Base-by-base conservation (phyloP, 1,140 invertebrate genomes). In the Lepidurus arcticus region DNA sequence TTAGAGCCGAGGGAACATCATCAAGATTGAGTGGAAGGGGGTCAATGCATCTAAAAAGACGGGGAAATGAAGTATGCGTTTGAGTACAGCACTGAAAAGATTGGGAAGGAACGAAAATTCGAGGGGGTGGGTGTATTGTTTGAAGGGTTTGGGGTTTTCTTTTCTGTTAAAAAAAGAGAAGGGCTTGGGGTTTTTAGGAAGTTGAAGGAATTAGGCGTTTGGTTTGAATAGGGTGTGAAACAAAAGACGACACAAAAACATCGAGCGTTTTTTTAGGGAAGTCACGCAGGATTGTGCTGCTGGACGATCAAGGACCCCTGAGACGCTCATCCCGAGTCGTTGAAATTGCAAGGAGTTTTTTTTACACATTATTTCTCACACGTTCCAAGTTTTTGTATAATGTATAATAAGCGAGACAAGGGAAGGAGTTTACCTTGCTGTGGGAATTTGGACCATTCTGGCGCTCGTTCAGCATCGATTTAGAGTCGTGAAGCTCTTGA, bases 291-390 rank as follows among this genome's bases (percentile, higher is more conserved):
- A 65, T 13, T 65, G 16, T 16, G 53, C 53, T n/a, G 53, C 53
- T 21, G 53, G 21, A 65, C 16, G 16, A 65, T 65, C 53, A 65
- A 65, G 53, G 16, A 65, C n/a, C 53, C 53, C 53, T 65, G 13
- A 65, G 53, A 65, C 53, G 16, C n/a, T 65, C 53, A 65, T 65
- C 53, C 21, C 21, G 53, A 65, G 53, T 65, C 53, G 53, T 65
- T 65, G 53, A 65, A 65, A 65, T 65, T 65, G 16, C 21, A 6
- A 21, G n/a, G 34, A 34, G 2, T 34, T 34, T 21, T 65, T 65
- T 65, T 65, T 65, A 24, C 1, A 24, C 1, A 24, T 24, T 24
- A 13, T 65, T 65, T 65, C n/a, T 65, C 53, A 65, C 53, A 65
- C 53, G 13, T 65, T 65, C 53, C 0, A 65, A 13, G 53, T 13